A percentile compares a stretch with the other conserved stretches of the same genome.
These are phyloP conservation scores for Aplysina aerophoba DNA, from an alignment of 37 sponge, comb jelly and placozoan genomes.

Conservation along the genomic window DNA sequence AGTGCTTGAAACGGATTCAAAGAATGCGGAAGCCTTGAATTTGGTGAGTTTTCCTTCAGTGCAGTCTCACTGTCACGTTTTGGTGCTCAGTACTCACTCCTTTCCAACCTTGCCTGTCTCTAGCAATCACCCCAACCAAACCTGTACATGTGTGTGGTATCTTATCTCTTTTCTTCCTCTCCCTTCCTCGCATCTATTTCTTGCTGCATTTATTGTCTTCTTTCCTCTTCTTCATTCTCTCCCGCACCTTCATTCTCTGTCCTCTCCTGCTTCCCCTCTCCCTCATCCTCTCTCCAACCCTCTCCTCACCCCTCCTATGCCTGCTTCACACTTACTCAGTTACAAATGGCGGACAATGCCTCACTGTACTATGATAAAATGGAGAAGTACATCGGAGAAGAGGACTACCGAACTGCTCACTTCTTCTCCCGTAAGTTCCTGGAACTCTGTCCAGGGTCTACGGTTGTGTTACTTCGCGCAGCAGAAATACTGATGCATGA, in stretches of 20 bases:
- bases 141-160: neutral
- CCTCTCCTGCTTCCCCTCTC: neutral
- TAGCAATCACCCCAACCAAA: too few species aligned
- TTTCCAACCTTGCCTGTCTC: too few species aligned
- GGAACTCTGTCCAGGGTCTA: constrained; percentile 53
- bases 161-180: neutral
- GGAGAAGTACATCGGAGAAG: neutral
- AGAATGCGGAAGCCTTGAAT: constrained; percentile 58
- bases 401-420: constrained; percentile 40
- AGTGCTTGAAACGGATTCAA: constrained; percentile 58
- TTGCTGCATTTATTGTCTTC: too few species aligned
- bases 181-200: neutral
- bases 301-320: neutral
- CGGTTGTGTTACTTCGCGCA: constrained; percentile 25
- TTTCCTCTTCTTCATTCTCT: too few species aligned
- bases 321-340: neutral
- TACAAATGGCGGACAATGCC: neutral
- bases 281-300: neutral
- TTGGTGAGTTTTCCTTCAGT: constrained; percentile 47
- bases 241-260: too few species aligned
- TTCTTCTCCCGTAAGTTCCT: constrained; percentile 53
- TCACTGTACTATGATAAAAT: neutral
- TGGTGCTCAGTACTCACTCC: too few species aligned
- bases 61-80: neutral
- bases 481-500: constrained; percentile 65